These are phyloP conservation scores for Tenthredo scrophulariae DNA, from an alignment of 2,888 invertebrate species.

Conservation along the genomic window DNA sequence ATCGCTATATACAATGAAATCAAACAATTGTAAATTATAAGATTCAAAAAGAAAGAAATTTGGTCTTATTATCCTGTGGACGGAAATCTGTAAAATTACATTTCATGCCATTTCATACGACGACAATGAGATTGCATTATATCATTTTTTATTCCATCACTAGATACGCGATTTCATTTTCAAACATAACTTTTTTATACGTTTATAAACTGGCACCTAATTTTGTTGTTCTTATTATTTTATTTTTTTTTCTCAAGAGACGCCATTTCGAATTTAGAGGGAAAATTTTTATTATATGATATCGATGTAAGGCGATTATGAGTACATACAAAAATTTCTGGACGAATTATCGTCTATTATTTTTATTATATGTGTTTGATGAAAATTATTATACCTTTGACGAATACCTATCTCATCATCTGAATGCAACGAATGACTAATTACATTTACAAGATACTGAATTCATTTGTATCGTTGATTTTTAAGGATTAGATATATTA, in stretches of 20 bases:
- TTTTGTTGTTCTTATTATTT: neutral
- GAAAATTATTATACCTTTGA: neutral
- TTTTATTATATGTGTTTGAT: neutral
- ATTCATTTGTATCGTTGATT: neutral
- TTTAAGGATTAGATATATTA: neutral
- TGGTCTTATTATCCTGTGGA: too few species aligned
- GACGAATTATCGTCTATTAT: neutral
- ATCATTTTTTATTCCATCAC: neutral
- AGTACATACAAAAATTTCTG: neutral
- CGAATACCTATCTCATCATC: neutral
- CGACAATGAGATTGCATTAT: neutral
- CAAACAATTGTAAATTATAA: neutral
- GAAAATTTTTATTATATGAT: neutral
- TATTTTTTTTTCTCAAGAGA: neutral
- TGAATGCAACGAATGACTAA: too few species aligned
- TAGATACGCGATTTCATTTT: neutral
- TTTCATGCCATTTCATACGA: too few species aligned
- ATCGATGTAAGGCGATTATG: conserved; percentile 1
- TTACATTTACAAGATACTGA: too few species aligned
- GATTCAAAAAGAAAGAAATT: neutral
- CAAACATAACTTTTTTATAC: neutral
- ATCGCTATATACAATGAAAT: neutral
- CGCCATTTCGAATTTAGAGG: neutral
- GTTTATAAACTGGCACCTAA: neutral
- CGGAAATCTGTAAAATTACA: neutral